A percentile compares a stretch with the other conserved stretches of the same genome.
Conservation (phyloP, 2,113 vertebrate genomes). For the Crocuta crocuta region DNA sequence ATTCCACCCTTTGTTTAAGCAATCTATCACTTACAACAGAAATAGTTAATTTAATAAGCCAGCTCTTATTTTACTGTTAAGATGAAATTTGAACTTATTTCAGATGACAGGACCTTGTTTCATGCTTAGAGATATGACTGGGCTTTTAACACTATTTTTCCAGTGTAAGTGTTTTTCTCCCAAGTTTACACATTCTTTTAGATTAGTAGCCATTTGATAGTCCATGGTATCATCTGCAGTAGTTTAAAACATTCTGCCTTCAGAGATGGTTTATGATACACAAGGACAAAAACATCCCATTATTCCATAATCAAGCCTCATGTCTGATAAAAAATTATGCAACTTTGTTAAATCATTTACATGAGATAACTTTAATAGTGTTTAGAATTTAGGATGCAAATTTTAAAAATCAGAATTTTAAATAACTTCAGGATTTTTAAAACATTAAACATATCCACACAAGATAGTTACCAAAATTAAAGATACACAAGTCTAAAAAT, state of each 20-base stretch:
- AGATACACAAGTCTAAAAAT: background rate
- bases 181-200: background rate
- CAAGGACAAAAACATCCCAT: background rate
- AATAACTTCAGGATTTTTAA: background rate
- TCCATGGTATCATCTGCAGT: background rate
- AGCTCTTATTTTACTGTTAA: background rate
- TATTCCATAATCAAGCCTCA: background rate
- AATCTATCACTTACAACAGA: background rate
- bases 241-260: background rate
- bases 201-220: background rate
- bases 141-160: background rate
- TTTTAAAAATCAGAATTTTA: background rate
- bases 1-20: background rate
- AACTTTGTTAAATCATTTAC: background rate
- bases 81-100: background rate
- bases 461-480: background rate
- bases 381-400: conserved; percentile 1
- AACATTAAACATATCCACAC: background rate
- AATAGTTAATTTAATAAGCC: background rate
- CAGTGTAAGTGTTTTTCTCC: background rate
- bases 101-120: background rate
- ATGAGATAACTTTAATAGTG: background rate
- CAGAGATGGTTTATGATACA: background rate
- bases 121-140: background rate
- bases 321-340: background rate